Evolutionary conservation across 2,888 invertebrate species (phyloP), one percentile per base, ranked within the genome.

Genomic region (Scaptomyza flava): DNA sequence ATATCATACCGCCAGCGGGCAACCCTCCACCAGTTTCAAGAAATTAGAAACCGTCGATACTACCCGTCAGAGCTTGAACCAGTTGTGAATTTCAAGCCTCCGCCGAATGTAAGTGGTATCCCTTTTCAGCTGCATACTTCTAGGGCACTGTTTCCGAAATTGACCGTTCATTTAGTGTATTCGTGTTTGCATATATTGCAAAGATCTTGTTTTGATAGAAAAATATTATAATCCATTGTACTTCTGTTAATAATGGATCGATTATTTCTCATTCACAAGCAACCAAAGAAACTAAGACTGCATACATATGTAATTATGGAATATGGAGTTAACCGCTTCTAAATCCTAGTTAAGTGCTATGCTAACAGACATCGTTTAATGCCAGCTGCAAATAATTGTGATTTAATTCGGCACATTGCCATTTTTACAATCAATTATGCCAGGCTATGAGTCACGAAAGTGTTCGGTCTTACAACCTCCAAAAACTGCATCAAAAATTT

Each of bases 391-490:
- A 88, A 80, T 86, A 83, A 83, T 88, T 83, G 86, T 66, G 68
- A 68, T 86, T 83, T 88, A 88, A 88, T 80, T 66, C 72, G 83
- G 71, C 83, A 82, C 86, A 83, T 86, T 88, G 83, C 76, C 89
- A 77, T 79, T 87, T 84, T 85, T 88, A 87, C 87, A 85, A 85
- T 81, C 89, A 88, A 88, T 88, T 84, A 88, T 86, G 77, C 63
- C 62, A 47, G 17, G 33, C 46, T 23, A 51, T 50, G 30, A 23
- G 46, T 46, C 30, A 4, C 52, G 2, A 27, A 12, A 36, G 27
- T 47, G 23, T 12, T 31, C 12, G 14, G 43, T 34, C 69, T 56
- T 41, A n/a, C n/a, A n/a, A n/a, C n/a, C n/a, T n/a, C n/a, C n/a
- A n/a, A n/a, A n/a, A n/a, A n/a, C n/a, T n/a, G n/a, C n/a, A n/a